A percentile compares a stretch with the other conserved stretches of the same genome.
Evolutionary conservation across 2,888 invertebrate genomes (phyloP).

Genomic region (Acleris cristana): DNA sequence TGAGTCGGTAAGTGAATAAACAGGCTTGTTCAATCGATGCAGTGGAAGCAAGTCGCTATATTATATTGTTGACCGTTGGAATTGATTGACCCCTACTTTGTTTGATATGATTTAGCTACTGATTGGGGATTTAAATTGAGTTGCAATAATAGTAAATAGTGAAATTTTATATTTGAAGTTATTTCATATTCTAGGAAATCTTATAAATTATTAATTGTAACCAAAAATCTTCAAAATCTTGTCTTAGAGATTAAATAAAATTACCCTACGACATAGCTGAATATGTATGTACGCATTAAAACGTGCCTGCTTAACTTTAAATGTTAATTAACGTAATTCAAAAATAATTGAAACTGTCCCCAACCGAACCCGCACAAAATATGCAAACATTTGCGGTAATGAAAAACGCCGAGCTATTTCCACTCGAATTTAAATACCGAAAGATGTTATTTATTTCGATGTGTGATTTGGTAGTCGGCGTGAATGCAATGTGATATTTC

Average conservation of each 20-base stretch:
- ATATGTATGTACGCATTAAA: too few relatives aligned
- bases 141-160: too few relatives aligned
- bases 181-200: too few relatives aligned
- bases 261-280: too few relatives aligned
- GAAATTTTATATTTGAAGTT: too few relatives aligned
- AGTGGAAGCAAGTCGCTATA: constrained; percentile 63
- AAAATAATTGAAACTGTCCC: background rate
- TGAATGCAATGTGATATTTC: constrained; percentile 50
- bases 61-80: constrained; percentile 62
- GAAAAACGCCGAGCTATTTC: constrained; percentile 35
- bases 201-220: too few relatives aligned
- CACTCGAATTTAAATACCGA: constrained; percentile 46
- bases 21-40: constrained; percentile 62
- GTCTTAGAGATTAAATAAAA: too few relatives aligned
- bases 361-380: constrained; percentile 2
- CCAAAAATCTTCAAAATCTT: too few relatives aligned
- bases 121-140: constrained; percentile 21
- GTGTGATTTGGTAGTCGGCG: constrained; percentile 46
- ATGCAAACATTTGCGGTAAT: constrained; percentile 18
- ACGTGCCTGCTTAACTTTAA: too few relatives aligned
- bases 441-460: constrained; percentile 47
- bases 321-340: background rate
- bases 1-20: constrained; percentile 79
- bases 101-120: constrained; percentile 47
- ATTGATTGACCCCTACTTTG: constrained; percentile 61